A percentile compares a stretch with the other conserved stretches of the same genome.
Conservation (phyloP, 2,888 invertebrate species). For the Pelosia muscerda region DNA sequence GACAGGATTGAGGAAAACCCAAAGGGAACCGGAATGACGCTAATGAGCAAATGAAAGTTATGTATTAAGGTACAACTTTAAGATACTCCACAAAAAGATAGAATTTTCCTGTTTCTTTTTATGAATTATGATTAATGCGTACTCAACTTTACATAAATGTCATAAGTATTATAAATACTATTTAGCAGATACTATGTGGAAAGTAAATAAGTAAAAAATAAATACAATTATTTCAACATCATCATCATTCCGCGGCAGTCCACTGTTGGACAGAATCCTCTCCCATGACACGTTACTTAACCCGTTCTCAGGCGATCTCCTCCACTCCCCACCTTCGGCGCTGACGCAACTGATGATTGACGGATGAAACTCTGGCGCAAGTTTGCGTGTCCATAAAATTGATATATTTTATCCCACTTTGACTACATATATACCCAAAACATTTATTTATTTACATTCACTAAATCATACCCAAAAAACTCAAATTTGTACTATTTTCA, state of each 20-base stretch:
- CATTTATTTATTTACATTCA: background rate
- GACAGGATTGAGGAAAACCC: slow-evolving; percentile 24
- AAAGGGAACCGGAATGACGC: slow-evolving; percentile 24
- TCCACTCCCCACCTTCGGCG: too few species aligned
- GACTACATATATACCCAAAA: background rate
- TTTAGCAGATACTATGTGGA: background rate
- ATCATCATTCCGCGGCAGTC: too few species aligned
- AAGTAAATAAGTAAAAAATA: too few species aligned
- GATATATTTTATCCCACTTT: too few species aligned
- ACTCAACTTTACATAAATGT: background rate
- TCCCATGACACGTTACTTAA: too few species aligned
- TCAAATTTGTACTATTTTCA: slow-evolving; percentile 14
- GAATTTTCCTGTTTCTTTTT: background rate
- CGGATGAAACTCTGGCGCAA: too few species aligned
- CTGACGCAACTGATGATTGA: too few species aligned
- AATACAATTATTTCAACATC: too few species aligned
- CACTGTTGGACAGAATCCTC: too few species aligned
- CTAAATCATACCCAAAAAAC: background rate
- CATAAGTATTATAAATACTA: background rate
- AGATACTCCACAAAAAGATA: background rate
- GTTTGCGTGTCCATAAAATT: too few species aligned
- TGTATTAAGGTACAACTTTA: slow-evolving; percentile 10
- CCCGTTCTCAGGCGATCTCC: too few species aligned
- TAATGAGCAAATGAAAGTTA: slow-evolving; percentile 37
- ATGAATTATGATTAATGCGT: background rate